Conservation (phyloP, 2,113 vertebrate genomes). For the Syngnathus scovelli region DNA sequence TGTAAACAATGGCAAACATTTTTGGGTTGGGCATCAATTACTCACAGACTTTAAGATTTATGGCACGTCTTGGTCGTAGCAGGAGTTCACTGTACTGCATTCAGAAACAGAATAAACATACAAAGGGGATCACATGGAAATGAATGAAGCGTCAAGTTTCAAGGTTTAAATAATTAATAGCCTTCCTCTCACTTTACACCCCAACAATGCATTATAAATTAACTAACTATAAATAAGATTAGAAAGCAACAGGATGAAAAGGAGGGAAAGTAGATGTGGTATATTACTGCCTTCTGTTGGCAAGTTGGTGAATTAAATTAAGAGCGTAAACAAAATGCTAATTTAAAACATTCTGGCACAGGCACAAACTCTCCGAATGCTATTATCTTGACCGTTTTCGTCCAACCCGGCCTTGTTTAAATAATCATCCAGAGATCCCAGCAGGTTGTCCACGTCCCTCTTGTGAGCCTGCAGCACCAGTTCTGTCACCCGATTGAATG, state of each 20-base stretch:
- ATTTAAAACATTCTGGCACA: conserved; percentile 56
- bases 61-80: neutral
- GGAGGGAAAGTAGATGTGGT: neutral
- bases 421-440: conserved; percentile 66
- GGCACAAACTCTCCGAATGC: conserved; percentile 77
- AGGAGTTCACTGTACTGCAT: neutral
- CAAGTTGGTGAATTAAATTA: neutral
- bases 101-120: conserved; percentile 9
- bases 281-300: conserved; percentile 36
- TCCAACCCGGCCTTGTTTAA: conserved; percentile 74
- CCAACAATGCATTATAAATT: neutral
- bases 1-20: neutral
- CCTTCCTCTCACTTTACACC: conserved; percentile 11
- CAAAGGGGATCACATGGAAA: conserved; percentile 7
- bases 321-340: neutral
- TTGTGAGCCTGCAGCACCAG: conserved; percentile 88
- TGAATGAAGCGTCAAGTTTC: conserved; percentile 31
- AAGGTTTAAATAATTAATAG: conserved; percentile 51
- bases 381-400: conserved; percentile 59
- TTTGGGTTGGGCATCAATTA: neutral
- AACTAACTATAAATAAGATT: neutral
- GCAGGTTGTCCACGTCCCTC: conserved; percentile 79
- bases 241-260: neutral
- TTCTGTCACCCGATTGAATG: conserved; percentile 83
- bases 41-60: neutral